phyloP scores from a whole-genome alignment of 2,888 invertebrate genomes.

The Epirrhoe alternata region DNA sequence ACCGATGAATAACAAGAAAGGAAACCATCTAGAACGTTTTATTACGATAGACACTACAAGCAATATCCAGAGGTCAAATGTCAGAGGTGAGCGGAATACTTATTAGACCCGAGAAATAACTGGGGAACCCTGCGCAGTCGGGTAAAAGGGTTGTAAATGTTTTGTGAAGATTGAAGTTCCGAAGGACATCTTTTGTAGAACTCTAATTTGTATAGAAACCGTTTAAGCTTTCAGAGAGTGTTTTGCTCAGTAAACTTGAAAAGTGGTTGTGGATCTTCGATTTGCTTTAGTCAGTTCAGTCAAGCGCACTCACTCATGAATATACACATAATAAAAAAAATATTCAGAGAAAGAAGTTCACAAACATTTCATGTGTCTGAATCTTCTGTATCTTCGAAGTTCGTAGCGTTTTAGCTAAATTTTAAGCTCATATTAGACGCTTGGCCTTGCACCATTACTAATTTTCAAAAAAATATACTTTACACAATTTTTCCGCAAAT shows the following conservation, averaged over 20 bases:
- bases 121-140: neutral
- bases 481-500: too few species aligned
- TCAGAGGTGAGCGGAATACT: constrained; percentile 12
- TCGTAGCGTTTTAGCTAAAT: too few species aligned
- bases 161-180: constrained; percentile 2
- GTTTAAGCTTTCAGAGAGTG: neutral
- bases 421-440: too few species aligned
- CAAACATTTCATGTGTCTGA: too few species aligned
- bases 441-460: too few species aligned
- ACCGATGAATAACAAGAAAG: too few species aligned
- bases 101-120: neutral
- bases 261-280: neutral
- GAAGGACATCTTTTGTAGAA: neutral
- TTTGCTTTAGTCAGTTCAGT: too few species aligned
- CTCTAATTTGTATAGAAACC: neutral
- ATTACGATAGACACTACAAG: constrained; percentile 23
- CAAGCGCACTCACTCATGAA: too few species aligned
- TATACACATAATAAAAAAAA: too few species aligned
- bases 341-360: too few species aligned
- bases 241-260: neutral
- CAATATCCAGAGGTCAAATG: constrained; percentile 19
- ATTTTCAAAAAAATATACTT: too few species aligned
- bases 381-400: too few species aligned
- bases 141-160: neutral
- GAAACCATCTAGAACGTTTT: constrained; percentile 10